Evolutionary conservation across 1,140 invertebrate species (phyloP).

Genomic region (Aphelinus certus): DNA sequence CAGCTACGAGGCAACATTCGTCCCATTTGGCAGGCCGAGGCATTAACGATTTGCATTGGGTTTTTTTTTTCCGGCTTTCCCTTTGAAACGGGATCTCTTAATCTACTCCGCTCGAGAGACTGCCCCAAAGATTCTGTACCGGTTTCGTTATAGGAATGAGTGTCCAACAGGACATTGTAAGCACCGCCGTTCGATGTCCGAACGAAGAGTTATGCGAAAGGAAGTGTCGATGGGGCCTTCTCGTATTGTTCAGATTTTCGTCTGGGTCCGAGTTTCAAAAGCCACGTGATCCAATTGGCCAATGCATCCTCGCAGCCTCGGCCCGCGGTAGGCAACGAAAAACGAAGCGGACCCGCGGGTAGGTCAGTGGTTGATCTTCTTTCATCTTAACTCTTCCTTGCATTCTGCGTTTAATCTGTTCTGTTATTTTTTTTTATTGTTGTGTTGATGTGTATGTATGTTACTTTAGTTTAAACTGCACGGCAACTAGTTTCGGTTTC

Average conservation of each 20-base stretch:
- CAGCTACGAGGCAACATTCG: constrained; percentile 56
- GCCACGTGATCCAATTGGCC: background rate
- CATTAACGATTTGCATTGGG: background rate
- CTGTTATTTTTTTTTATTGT: constrained; percentile 46
- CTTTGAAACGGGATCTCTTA: no score
- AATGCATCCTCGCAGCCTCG: constrained; percentile 5
- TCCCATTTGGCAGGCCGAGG: constrained; percentile 38
- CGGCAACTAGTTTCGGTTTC: constrained; percentile 60
- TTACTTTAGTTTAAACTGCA: constrained; percentile 54
- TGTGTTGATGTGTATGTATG: constrained; percentile 44
- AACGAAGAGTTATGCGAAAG: constrained; percentile 26
- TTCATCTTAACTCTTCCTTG: constrained; percentile 47
- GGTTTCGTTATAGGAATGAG: constrained; percentile 22
- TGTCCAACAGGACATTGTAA: constrained; percentile 15
- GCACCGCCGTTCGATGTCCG: constrained; percentile 34
- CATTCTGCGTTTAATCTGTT: constrained; percentile 46
- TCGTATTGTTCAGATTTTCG: background rate
- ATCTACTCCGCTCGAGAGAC: background rate
- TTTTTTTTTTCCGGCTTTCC: background rate
- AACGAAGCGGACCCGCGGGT: constrained; percentile 68
- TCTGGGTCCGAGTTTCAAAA: background rate
- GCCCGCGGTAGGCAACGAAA: constrained; percentile 47
- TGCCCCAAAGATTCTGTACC: background rate
- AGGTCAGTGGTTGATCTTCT: constrained; percentile 61
- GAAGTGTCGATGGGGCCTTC: background rate